Percentiles rank a stretch among this genome's conserved stretches.
Evolutionary conservation across 2,888 invertebrate genomes (phyloP).

Genomic region (Chesias legatella): DNA sequence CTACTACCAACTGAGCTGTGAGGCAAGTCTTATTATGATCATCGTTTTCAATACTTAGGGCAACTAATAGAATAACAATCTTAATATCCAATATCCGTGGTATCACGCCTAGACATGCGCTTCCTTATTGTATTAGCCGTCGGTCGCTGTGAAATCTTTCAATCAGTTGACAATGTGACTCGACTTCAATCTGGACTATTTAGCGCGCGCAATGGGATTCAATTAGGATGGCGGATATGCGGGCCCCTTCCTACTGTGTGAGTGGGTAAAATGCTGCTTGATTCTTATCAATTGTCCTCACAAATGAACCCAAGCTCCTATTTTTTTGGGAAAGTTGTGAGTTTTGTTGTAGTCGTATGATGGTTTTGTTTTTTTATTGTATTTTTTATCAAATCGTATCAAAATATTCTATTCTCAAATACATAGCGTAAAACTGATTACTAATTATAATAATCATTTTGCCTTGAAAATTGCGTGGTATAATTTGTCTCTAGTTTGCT

Average conservation of each 20-base stretch:
- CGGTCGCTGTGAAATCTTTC: conserved; percentile 54
- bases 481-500: no score
- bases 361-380: no score
- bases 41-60: background rate
- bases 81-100: conserved; percentile 57
- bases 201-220: conserved; percentile 74
- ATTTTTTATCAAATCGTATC: no score
- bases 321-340: no score
- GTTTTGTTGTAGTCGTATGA: no score
- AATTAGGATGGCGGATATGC: conserved; percentile 78
- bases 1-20: no score
- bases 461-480: no score
- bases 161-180: conserved; percentile 67
- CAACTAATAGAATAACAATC: conserved; percentile 29
- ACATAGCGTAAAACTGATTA: no score
- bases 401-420: no score
- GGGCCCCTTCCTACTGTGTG: conserved; percentile 67
- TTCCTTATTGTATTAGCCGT: conserved; percentile 70
- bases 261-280: conserved; percentile 43
- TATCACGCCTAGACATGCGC: conserved; percentile 53
- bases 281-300: background rate
- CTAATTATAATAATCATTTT: no score
- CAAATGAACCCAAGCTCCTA: background rate
- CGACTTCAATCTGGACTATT: conserved; percentile 73
- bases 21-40: no score